Percentiles rank a stretch among this genome's conserved stretches.
Evolutionary conservation across 2,888 invertebrate species (phyloP).

Genomic region (Xanthia icteritia): DNA sequence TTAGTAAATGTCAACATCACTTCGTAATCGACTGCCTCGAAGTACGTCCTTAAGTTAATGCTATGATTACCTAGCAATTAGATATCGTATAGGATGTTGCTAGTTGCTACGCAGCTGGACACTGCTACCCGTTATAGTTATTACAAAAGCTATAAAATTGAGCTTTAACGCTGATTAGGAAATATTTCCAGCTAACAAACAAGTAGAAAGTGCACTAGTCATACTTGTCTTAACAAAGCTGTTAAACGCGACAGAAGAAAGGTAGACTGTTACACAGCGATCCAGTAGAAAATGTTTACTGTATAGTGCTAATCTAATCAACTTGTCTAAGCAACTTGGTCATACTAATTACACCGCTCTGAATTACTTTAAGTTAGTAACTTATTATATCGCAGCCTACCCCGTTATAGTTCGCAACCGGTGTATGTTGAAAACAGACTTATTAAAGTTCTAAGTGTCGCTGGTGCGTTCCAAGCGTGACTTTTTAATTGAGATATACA

Average conservation of each 20-base stretch:
- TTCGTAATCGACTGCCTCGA: conserved; percentile 34
- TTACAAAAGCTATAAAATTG: conserved; percentile 16
- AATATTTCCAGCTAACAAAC: conserved; percentile 12
- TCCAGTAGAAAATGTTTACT: conserved; percentile 16
- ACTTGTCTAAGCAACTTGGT: neutral
- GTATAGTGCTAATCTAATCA: conserved; percentile 15
- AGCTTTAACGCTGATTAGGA: conserved; percentile 17
- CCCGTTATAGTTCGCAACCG: conserved; percentile 21
- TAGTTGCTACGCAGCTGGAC: conserved; percentile 41
- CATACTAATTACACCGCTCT: neutral
- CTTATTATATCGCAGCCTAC: conserved; percentile 25
- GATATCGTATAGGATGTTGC: conserved; percentile 19
- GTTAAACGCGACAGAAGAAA: conserved; percentile 23
- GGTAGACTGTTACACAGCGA: neutral
- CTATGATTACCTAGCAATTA: conserved; percentile 49
- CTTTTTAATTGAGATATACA: conserved; percentile 62
- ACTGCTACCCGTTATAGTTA: too few relatives aligned
- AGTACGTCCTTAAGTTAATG: conserved; percentile 19
- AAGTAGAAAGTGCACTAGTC: conserved; percentile 37
- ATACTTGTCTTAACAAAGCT: conserved; percentile 23
- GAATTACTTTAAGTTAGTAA: conserved; percentile 21
- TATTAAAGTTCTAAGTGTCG: conserved; percentile 46
- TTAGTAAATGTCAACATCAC: conserved; percentile 39
- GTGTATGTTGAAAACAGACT: conserved; percentile 36
- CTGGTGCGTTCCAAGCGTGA: conserved; percentile 46